Base-by-base conservation (phyloP, 2,113 vertebrate species). In the Podarcis muralis region DNA sequence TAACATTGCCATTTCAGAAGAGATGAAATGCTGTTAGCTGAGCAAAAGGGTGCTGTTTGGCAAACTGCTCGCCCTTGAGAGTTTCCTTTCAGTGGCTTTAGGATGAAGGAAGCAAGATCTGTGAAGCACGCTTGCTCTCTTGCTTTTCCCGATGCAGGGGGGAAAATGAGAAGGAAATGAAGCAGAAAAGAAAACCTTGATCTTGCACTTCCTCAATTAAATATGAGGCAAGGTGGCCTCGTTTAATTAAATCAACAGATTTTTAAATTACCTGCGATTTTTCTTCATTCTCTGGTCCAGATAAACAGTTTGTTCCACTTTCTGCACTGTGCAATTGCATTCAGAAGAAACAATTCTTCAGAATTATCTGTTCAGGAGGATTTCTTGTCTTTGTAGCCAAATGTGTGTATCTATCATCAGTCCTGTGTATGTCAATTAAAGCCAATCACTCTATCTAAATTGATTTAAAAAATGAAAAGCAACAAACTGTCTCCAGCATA, bases 141-240 rank as follows among this genome's bases (percentile, higher is more conserved):
- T 32, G 57, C 40, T 87, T 93, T 53, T 43, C 48, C 12, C 30
- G 9, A 30, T n/a, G n/a, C 20, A 87, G 76, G 25, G 88, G 83
- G 22, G 86, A 81, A 94, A 93, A 88, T 76, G 2, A 85, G 87
- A 91, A 90, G 62, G 76, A 95, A 94, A 93, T 84, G 13, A 95
- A 93, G 66, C 59, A 92, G 85, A 87, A 85, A 90, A 91, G 27
- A 94, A 94, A 95, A 85, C n/a, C 15, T 93, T 81, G 48, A 90
- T 93, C 87, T 93, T 94, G 79, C 62, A 71, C 6, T 88, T 76
- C 53, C 91, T 90, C 30, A 94, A 92, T 92, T 92, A 95, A 91
- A 87, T 89, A 37, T 88, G 32, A 90, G 76, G 22, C 65, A 86
- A 90, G 83, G 35, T 91, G 15, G 4, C 3, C 7, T 90, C 2